These are phyloP conservation scores for Philonicus albiceps DNA, from an alignment of 2,888 invertebrate species.

Conservation along the genomic window DNA sequence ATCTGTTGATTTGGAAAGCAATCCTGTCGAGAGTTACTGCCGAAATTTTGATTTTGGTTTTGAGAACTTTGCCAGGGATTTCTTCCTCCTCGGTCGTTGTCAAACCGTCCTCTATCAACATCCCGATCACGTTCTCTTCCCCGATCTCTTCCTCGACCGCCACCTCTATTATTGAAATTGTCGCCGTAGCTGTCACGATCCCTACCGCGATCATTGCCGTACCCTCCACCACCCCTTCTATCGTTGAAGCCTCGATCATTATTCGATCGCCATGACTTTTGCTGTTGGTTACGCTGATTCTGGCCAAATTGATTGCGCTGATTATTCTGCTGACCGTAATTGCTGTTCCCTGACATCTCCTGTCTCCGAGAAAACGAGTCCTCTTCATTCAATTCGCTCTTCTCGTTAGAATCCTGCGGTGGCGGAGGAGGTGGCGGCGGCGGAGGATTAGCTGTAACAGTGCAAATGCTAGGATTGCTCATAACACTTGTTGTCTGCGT, in stretches of 20 bases:
- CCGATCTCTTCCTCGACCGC: background rate
- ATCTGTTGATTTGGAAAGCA: background rate
- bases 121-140: conserved; percentile 6
- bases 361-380: background rate
- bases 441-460: background rate
- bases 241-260: conserved; percentile 37
- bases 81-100: background rate
- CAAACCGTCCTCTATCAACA: conserved; percentile 4
- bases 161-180: conserved; percentile 36
- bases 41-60: background rate
- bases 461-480: background rate
- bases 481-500: background rate
- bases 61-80: background rate
- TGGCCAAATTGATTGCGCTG: background rate
- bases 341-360: background rate
- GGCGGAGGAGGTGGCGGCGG: conserved; percentile 26
- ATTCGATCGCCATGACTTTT: background rate
- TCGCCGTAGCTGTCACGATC: conserved; percentile 37
- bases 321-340: background rate
- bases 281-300: conserved; percentile 20
- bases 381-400: background rate
- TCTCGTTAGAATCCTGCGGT: background rate
- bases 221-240: conserved; percentile 43
- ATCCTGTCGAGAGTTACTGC: background rate
- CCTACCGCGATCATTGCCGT: conserved; percentile 43